phyloP scores from a whole-genome alignment of 2,888 invertebrate species.

The Miltochrista miniata region DNA sequence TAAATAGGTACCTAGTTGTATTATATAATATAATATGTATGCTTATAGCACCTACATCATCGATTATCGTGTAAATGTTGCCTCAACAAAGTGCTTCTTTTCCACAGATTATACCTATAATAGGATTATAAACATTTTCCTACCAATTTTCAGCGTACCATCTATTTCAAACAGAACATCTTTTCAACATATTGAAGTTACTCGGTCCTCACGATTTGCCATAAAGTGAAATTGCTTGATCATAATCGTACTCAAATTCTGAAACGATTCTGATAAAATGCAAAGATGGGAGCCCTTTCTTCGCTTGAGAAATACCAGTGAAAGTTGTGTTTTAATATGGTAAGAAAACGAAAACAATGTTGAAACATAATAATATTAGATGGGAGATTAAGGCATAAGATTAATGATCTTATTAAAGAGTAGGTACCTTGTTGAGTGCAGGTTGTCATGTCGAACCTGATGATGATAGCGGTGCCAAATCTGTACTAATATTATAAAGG shows the following conservation, averaged over 20 bases:
- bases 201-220: neutral
- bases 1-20: too few relatives aligned
- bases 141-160: too few relatives aligned
- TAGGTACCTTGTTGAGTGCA: neutral
- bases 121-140: too few relatives aligned
- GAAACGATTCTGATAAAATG: slow-evolving; percentile 29
- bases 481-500: too few relatives aligned
- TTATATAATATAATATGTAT: too few relatives aligned
- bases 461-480: neutral
- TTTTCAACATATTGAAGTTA: neutral
- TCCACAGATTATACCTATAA: too few relatives aligned
- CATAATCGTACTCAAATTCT: slow-evolving; percentile 8
- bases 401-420: neutral
- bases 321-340: slow-evolving; percentile 27
- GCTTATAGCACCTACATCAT: too few relatives aligned
- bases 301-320: slow-evolving; percentile 12
- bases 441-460: too few relatives aligned
- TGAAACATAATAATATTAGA: neutral
- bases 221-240: neutral
- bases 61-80: too few relatives aligned
- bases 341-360: slow-evolving; percentile 14
- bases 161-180: too few relatives aligned
- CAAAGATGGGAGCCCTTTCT: slow-evolving; percentile 13
- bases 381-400: neutral
- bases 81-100: too few relatives aligned